phyloP scores from a whole-genome alignment of 2,113 vertebrate genomes.

The Myrmecophaga tridactyla region DNA sequence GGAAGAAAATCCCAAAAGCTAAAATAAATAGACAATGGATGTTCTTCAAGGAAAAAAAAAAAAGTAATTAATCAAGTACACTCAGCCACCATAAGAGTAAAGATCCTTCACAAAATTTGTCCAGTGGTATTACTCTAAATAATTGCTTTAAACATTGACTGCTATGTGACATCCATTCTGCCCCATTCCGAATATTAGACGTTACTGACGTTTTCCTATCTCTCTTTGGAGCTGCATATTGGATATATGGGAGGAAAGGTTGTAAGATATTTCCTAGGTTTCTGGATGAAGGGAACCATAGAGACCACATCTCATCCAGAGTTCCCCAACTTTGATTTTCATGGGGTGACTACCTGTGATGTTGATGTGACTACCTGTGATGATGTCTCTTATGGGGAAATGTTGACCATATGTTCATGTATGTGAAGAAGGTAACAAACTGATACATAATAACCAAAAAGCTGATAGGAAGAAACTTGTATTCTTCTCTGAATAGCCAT shows the following conservation, averaged over 20 bases:
- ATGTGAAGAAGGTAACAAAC: not conserved
- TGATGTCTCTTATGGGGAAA: too few relatives aligned
- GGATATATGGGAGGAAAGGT: not conserved
- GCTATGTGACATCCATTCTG: not conserved
- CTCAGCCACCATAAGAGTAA: not conserved
- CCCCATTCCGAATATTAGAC: not conserved
- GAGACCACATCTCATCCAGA: not conserved
- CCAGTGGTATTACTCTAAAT: not conserved
- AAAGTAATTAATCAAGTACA: not conserved
- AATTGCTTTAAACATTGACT: not conserved
- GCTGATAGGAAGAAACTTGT: not conserved
- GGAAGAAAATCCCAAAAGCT: not conserved
- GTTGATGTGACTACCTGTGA: too few relatives aligned
- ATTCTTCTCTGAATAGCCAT: not conserved
- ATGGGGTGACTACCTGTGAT: not conserved
- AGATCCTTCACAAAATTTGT: not conserved
- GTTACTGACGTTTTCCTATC: not conserved
- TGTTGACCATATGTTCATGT: not conserved
- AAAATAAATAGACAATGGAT: not conserved
- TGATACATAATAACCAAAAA: not conserved
- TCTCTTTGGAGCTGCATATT: not conserved
- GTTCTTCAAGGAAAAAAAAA: not conserved
- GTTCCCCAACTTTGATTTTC: not conserved
- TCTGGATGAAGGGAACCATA: not conserved
- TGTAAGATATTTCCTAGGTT: not conserved